Conservation (phyloP, 2,888 invertebrate species). For the Himalopsyche tibetana region DNA sequence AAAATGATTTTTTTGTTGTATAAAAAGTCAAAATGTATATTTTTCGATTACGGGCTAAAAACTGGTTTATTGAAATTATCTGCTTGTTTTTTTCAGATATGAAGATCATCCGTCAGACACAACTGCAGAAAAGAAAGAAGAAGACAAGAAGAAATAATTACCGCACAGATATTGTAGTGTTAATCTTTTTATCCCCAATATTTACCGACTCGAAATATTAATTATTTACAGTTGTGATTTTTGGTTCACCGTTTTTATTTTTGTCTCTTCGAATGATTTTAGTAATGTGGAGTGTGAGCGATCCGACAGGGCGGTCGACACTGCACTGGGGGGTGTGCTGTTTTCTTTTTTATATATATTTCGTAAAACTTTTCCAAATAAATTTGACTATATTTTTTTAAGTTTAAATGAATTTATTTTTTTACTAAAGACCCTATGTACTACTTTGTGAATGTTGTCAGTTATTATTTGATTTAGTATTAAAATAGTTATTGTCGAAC, state of each 20-base stretch:
- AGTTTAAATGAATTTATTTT: constrained; percentile 40
- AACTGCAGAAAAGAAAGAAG: constrained; percentile 70
- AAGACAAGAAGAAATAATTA: constrained; percentile 54
- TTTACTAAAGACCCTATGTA: constrained; percentile 14
- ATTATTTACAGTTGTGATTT: constrained; percentile 21
- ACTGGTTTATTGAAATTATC: neutral
- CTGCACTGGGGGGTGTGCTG: neutral
- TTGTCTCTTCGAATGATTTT: neutral
- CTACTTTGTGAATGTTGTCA: constrained; percentile 10
- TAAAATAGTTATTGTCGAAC: neutral
- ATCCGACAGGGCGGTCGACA: neutral
- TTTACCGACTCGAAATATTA: neutral
- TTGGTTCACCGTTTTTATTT: constrained; percentile 35
- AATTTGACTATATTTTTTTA: constrained; percentile 38
- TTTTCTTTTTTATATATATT: neutral
- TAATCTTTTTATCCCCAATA: neutral
- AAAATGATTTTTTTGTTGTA: too few species aligned
- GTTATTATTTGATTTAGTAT: constrained; percentile 31
- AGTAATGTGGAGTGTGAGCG: neutral
- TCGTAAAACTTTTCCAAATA: neutral
- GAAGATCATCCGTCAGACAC: constrained; percentile 81
- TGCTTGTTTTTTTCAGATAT: constrained; percentile 75
- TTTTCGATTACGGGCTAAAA: neutral
- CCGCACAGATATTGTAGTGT: constrained; percentile 3
- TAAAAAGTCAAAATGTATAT: too few species aligned